phyloP scores from a whole-genome alignment of 2,888 invertebrate genomes.

The Sialis fuliginosa region DNA sequence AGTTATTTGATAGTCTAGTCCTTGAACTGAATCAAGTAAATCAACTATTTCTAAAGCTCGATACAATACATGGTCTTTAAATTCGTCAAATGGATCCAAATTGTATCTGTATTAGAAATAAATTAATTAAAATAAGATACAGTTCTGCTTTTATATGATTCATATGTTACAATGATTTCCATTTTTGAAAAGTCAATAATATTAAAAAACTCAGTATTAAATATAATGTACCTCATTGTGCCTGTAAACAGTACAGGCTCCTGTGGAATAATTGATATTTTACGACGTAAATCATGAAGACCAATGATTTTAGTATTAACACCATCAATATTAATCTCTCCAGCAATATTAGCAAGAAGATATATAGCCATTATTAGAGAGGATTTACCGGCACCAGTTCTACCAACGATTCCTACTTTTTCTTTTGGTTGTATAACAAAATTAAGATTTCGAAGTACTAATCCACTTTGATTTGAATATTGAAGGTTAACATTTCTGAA shows the following conservation, averaged over 20 bases:
- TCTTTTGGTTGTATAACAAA: slow-evolving; percentile 29
- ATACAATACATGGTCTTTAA: slow-evolving; percentile 16
- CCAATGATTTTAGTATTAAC: slow-evolving; percentile 27
- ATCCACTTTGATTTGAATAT: slow-evolving; percentile 40
- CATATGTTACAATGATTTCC: too few relatives aligned
- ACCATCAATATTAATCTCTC: slow-evolving; percentile 33
- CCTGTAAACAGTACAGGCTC: slow-evolving; percentile 51
- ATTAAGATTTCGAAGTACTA: slow-evolving; percentile 40
- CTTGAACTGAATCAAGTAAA: slow-evolving; percentile 26
- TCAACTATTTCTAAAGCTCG: slow-evolving; percentile 25
- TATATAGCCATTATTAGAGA: slow-evolving; percentile 35
- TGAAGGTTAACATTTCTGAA: slow-evolving; percentile 40
- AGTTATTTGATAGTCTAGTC: slow-evolving; percentile 47
- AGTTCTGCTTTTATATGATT: too few relatives aligned
- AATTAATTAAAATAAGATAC: too few relatives aligned
- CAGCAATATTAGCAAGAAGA: slow-evolving; percentile 33
- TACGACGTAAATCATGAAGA: slow-evolving; percentile 33
- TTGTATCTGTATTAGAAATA: slow-evolving; percentile 19
- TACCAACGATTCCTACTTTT: slow-evolving; percentile 41
- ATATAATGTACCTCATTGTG: slow-evolving; percentile 29
- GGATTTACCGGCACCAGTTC: slow-evolving; percentile 40
- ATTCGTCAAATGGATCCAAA: slow-evolving; percentile 44
- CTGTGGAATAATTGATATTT: slow-evolving; percentile 45
- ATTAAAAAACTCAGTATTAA: too few relatives aligned
- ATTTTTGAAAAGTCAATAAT: too few relatives aligned